Conservation (phyloP, 2,888 invertebrate genomes). For the Panopea generosa region DNA sequence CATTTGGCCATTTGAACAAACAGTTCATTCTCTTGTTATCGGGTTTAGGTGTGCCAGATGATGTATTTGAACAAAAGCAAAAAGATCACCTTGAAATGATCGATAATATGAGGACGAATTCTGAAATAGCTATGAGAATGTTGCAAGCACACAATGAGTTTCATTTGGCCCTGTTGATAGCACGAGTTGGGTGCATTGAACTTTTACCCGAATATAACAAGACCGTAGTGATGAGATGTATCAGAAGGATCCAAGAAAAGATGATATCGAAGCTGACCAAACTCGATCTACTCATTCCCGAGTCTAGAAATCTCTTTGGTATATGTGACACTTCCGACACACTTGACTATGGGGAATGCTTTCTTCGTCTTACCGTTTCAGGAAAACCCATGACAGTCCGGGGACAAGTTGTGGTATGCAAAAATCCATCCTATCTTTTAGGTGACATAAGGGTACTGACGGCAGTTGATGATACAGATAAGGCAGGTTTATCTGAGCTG, state of each 20-base stretch:
- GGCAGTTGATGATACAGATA: constrained; percentile 70
- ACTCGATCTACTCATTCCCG: constrained; percentile 34
- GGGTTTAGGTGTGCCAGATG: constrained; percentile 66
- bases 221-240: background rate
- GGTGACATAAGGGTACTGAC: constrained; percentile 84
- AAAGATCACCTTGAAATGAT: constrained; percentile 55
- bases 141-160: constrained; percentile 43
- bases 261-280: constrained; percentile 20
- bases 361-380: constrained; percentile 64
- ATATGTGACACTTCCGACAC: constrained; percentile 81
- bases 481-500: constrained; percentile 54
- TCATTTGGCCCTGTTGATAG: constrained; percentile 29
- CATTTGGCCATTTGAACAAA: constrained; percentile 76
- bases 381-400: constrained; percentile 46
- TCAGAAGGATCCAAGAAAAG: constrained; percentile 26
- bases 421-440: constrained; percentile 85
- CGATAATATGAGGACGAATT: constrained; percentile 26
- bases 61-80: constrained; percentile 72
- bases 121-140: constrained; percentile 32
- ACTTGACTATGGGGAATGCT: constrained; percentile 82
- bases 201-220: background rate
- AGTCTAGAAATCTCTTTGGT: constrained; percentile 81
- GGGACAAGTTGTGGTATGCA: constrained; percentile 83
- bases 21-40: constrained; percentile 82
- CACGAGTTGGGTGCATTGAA: constrained; percentile 7